Evolutionary conservation across 2,888 invertebrate genomes (phyloP).

Genomic region (Siphlonurus alternatus): DNA sequence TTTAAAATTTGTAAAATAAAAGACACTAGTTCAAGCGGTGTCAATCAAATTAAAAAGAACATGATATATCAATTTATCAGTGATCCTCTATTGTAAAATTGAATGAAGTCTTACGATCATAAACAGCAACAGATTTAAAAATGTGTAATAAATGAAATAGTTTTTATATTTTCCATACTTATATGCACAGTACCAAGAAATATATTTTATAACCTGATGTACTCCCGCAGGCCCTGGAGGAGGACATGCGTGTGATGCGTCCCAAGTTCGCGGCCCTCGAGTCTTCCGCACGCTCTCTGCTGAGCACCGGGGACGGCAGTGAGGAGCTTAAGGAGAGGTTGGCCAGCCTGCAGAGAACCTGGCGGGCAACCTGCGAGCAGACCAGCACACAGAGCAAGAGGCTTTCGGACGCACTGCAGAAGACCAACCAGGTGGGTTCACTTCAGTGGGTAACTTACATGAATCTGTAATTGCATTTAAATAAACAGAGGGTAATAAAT

Average conservation of each 20-base stretch:
- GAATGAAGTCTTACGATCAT: too few species aligned
- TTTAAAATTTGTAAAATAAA: too few species aligned
- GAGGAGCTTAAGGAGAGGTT: not conserved
- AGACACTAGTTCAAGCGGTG: too few species aligned
- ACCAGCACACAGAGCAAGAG: not conserved
- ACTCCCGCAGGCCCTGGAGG: not conserved
- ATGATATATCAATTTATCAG: too few species aligned
- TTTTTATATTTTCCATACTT: not conserved
- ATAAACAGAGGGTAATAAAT: too few species aligned
- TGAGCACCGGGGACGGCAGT: not conserved
- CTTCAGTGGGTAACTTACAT: too few species aligned
- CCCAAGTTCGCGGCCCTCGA: not conserved
- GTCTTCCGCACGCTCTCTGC: not conserved
- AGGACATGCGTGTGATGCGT: not conserved
- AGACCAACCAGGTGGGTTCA: constrained; percentile 25
- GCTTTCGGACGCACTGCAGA: not conserved
- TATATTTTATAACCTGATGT: too few species aligned
- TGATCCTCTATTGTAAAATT: too few species aligned
- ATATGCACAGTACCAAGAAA: too few species aligned
- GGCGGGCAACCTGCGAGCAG: not conserved
- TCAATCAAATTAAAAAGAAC: too few species aligned
- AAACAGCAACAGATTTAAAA: too few species aligned
- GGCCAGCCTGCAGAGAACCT: not conserved
- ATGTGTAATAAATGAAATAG: not conserved
- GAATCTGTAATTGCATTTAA: too few species aligned